phyloP scores from a whole-genome alignment of 1,140 invertebrate genomes.

The Zophobas atratus region DNA sequence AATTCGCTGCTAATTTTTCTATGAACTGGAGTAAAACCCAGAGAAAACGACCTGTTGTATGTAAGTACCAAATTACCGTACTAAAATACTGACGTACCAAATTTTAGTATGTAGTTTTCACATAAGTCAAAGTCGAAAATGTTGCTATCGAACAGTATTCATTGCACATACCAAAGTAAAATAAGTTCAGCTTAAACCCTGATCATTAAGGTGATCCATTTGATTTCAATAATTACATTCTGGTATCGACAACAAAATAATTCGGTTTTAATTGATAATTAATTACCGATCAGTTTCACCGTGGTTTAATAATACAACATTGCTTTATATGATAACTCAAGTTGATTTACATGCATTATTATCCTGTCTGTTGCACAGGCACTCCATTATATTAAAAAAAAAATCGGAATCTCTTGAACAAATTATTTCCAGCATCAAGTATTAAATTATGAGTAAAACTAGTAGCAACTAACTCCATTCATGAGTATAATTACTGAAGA shows the following conservation, averaged over 20 bases:
- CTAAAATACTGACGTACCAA: no score
- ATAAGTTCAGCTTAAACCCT: constrained; percentile 30
- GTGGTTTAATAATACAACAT: constrained; percentile 11
- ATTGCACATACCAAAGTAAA: not conserved
- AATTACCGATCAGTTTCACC: constrained; percentile 20
- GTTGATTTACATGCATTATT: constrained; percentile 24
- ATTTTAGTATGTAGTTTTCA: no score
- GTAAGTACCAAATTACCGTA: no score
- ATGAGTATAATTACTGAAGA: constrained; percentile 5
- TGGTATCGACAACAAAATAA: constrained; percentile 48
- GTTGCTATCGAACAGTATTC: no score
- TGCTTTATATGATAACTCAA: constrained; percentile 28
- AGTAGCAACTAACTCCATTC: constrained; percentile 39
- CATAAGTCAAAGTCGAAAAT: no score
- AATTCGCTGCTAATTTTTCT: no score
- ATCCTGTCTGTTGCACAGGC: constrained; percentile 32
- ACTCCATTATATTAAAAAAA: constrained; percentile 25
- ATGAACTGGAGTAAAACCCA: no score
- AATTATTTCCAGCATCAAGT: constrained; percentile 26
- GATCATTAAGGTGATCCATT: constrained; percentile 28
- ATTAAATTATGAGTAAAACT: constrained; percentile 32
- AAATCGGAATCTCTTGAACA: constrained; percentile 21
- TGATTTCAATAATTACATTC: constrained; percentile 39
- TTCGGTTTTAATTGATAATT: constrained; percentile 42
- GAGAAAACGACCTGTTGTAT: no score